phyloP scores from a whole-genome alignment of 2,888 invertebrate genomes.

The Pomacea canaliculata region DNA sequence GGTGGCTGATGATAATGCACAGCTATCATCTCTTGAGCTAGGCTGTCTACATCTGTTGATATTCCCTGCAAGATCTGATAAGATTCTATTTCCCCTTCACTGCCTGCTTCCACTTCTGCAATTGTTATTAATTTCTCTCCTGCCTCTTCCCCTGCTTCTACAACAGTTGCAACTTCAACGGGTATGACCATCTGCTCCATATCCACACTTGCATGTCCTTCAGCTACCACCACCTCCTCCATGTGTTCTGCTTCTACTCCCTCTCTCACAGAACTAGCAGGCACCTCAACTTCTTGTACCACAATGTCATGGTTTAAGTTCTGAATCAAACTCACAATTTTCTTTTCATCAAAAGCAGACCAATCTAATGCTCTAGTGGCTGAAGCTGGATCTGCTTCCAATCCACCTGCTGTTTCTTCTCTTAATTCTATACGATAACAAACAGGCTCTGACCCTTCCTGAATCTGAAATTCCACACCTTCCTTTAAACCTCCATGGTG shows the following conservation, averaged over 20 bases:
- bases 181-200: conserved; percentile 25
- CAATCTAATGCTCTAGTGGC: conserved; percentile 14
- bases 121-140: conserved; percentile 20
- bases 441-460: conserved; percentile 25
- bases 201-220: background rate
- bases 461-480: conserved; percentile 28
- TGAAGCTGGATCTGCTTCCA: background rate
- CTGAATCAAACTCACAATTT: conserved; percentile 50
- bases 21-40: conserved; percentile 6
- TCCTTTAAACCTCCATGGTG: conserved; percentile 33
- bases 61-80: conserved; percentile 42
- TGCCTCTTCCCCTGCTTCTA: conserved; percentile 7
- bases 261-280: background rate
- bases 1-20: conserved; percentile 10
- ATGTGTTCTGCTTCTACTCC: background rate
- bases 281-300: conserved; percentile 30
- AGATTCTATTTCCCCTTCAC: conserved; percentile 14
- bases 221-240: background rate
- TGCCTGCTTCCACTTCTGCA: conserved; percentile 19
- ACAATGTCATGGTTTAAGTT: conserved; percentile 37
- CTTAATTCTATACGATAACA: conserved; percentile 22
- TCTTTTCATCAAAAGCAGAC: conserved; percentile 38
- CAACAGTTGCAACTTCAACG: conserved; percentile 14
- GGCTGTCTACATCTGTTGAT: conserved; percentile 29
- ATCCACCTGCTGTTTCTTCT: background rate